Evolutionary conservation across 1,140 invertebrate species (phyloP).

Genomic region (Euschistus heros): DNA sequence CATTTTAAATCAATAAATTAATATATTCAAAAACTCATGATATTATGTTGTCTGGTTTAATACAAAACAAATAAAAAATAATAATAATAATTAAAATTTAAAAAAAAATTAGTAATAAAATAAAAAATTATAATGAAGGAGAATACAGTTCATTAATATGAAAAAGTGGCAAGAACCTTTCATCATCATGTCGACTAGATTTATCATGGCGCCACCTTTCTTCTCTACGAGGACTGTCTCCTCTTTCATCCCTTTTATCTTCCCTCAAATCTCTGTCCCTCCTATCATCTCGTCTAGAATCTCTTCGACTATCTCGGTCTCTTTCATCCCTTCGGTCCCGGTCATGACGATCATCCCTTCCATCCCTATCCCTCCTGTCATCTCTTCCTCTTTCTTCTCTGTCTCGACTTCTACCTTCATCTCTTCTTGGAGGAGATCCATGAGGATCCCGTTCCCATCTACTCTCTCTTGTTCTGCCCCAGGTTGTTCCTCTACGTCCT

Average conservation of each 20-base stretch:
- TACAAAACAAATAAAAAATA: too few species aligned
- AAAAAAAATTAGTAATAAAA: too few species aligned
- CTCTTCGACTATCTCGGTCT: conserved; percentile 28
- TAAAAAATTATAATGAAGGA: too few species aligned
- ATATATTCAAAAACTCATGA: too few species aligned
- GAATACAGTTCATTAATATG: too few species aligned
- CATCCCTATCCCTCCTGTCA: conserved; percentile 23
- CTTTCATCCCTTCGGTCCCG: conserved; percentile 25
- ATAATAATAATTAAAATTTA: too few species aligned
- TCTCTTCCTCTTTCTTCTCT: conserved; percentile 16
- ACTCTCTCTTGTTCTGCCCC: neutral
- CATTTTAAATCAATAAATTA: too few species aligned
- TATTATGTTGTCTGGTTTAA: too few species aligned
- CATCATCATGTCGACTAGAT: conserved; percentile 1
- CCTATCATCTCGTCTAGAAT: conserved; percentile 17
- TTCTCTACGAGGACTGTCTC: conserved; percentile 20
- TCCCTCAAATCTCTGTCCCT: neutral
- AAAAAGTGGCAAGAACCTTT: conserved; percentile 11
- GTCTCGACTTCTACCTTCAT: neutral
- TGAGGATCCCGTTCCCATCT: conserved; percentile 5
- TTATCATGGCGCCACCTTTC: conserved; percentile 25
- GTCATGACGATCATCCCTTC: conserved; percentile 28
- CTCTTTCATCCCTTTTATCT: conserved; percentile 16
- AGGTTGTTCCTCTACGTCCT: neutral
- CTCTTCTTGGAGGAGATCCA: neutral